Evolutionary conservation across 1,140 invertebrate genomes (phyloP).

Genomic region (Camponotus pennsylvanicus): DNA sequence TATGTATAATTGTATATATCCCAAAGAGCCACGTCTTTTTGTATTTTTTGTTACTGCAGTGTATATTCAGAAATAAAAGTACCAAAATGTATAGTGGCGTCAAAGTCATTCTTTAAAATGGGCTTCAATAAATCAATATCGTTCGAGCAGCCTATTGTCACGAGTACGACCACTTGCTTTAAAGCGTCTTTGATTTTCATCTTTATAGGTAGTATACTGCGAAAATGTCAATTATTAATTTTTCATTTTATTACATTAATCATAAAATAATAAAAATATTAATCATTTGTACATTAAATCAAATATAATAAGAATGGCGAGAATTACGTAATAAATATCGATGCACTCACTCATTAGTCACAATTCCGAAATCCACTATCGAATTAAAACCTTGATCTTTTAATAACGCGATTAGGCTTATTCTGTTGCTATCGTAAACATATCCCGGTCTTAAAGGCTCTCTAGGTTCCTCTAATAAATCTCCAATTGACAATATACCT

Average conservation of each 20-base stretch:
- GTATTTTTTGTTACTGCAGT: not conserved
- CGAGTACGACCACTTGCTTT: conserved; percentile 89
- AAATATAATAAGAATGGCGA: not conserved
- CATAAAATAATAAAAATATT: not conserved
- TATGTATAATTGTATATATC: too few relatives aligned
- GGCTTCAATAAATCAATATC: conserved; percentile 96
- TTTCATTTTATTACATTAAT: not conserved
- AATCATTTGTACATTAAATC: not conserved
- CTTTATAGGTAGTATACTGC: conserved; percentile 88
- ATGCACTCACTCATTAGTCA: conserved; percentile 88
- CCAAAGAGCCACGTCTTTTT: too few relatives aligned
- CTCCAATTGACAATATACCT: conserved; percentile 96
- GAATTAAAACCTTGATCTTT: conserved; percentile 88
- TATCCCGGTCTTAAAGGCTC: conserved; percentile 87
- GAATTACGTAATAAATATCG: not conserved
- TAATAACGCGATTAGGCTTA: conserved; percentile 91
- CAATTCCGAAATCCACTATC: conserved; percentile 90
- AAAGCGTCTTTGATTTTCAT: conserved; percentile 88
- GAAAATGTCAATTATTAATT: conserved; percentile 35
- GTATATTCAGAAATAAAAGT: conserved; percentile 31
- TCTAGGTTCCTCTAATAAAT: conserved; percentile 92
- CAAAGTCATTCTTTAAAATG: conserved; percentile 90
- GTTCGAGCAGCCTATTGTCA: conserved; percentile 87
- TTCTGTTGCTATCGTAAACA: conserved; percentile 96
- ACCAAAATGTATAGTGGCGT: conserved; percentile 94